Conservation (phyloP, 2,888 invertebrate genomes). For the Mesoligia furuncula region DNA sequence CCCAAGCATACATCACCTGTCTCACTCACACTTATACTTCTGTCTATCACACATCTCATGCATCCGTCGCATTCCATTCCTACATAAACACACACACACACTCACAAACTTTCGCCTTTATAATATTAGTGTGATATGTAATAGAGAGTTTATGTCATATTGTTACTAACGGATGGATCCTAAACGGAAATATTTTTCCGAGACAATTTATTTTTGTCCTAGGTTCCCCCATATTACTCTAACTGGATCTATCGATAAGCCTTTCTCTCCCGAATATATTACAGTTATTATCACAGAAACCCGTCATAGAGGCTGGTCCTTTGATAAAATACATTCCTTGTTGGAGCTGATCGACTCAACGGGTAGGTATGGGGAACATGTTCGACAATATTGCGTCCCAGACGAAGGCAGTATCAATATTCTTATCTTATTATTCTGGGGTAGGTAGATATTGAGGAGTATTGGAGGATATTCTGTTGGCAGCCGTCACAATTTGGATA, state of each 20-base stretch:
- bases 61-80: too few species aligned
- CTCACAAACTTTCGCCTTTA: too few species aligned
- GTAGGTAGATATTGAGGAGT: constrained; percentile 10
- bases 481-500: not conserved
- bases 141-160: too few species aligned
- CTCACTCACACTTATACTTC: too few species aligned
- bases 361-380: constrained; percentile 9
- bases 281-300: constrained; percentile 31
- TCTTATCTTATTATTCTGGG: constrained; percentile 49
- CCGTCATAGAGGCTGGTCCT: constrained; percentile 25
- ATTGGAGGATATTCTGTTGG: constrained; percentile 1
- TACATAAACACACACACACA: too few species aligned
- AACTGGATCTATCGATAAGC: constrained; percentile 10
- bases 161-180: not conserved
- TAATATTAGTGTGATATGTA: too few species aligned
- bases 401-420: constrained; percentile 41
- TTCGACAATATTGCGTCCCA: constrained; percentile 49
- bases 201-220: not conserved
- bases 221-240: not conserved
- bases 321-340: constrained; percentile 47
- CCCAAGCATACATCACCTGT: too few species aligned
- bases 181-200: not conserved
- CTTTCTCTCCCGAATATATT: constrained; percentile 28
- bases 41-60: too few species aligned
- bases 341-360: constrained; percentile 40